phyloP scores from a whole-genome alignment of 1,140 invertebrate species.

The Ganaspis sp. region DNA sequence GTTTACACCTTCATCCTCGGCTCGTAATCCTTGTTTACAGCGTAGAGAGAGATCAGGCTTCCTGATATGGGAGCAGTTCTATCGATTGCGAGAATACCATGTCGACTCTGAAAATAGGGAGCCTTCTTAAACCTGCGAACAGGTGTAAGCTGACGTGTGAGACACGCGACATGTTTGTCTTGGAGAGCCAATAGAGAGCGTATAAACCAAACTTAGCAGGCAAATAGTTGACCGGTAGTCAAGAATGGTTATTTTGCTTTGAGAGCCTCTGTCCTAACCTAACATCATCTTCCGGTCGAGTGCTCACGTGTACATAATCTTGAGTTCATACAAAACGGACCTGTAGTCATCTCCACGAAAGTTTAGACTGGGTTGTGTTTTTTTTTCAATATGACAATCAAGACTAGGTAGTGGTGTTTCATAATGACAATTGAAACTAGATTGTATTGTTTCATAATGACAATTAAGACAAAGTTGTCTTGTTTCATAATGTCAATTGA shows the following conservation, averaged over 20 bases:
- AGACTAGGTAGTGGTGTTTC: too few species aligned
- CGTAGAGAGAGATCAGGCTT: constrained; percentile 54
- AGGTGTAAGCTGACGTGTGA: constrained; percentile 26
- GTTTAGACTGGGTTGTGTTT: too few species aligned
- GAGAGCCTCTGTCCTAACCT: constrained; percentile 21
- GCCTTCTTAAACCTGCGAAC: constrained; percentile 16
- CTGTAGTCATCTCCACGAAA: too few species aligned
- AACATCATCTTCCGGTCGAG: constrained; percentile 23
- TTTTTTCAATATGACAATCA: too few species aligned
- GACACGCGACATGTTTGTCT: constrained; percentile 29
- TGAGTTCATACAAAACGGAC: neutral
- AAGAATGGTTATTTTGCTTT: constrained; percentile 4
- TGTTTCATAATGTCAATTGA: too few species aligned
- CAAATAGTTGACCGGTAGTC: constrained; percentile 17
- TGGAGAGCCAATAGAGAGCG: constrained; percentile 17
- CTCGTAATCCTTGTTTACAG: constrained; percentile 60
- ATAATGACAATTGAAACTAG: too few species aligned
- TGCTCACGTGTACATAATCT: constrained; percentile 12
- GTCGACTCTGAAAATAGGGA: constrained; percentile 47
- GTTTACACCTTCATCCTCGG: constrained; percentile 48
- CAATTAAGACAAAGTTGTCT: too few species aligned
- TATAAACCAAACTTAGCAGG: constrained; percentile 13
- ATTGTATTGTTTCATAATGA: too few species aligned
- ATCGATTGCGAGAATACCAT: constrained; percentile 53
- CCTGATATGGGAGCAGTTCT: constrained; percentile 52